Evolutionary conservation across 2,888 invertebrate genomes (phyloP), one percentile per base, ranked within the genome.

Genomic region (Scaptomyza parva): DNA sequence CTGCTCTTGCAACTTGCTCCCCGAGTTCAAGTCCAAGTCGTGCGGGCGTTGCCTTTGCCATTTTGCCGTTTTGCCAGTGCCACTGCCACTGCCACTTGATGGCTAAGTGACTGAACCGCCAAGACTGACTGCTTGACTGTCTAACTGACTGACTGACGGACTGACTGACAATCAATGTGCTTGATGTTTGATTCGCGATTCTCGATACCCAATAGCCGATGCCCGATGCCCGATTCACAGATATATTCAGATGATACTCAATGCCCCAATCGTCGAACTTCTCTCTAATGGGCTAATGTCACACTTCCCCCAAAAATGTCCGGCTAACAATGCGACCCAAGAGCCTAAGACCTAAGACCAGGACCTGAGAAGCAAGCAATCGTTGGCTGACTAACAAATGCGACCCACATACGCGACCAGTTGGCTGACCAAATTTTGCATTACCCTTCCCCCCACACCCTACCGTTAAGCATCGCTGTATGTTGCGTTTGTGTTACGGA

Each of bases 321-420:
- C 55, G 70, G 68, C 79, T 71, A 69, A 78, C 85, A 62, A 81
- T 62, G 62, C 64, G 70, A 17, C 17, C 17, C 43, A 55, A 28
- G 60, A 24, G n/a, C 45, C 59, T 50, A 50, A 35, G 14, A 35
- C 35, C 35, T 14, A 6, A 33, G n/a, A 35, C 33, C 30, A 30
- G 12, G 30, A 30, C 30, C 33, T 4, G 6, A n/a, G n/a, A 5
- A 14, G 35, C 2, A 41, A 33, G 71, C 62, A 73, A 47, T 58
- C 35, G 47, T 41, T 71, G 73, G 55, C 64, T 60, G 68, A 63
- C 78, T 80, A 81, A 86, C 86, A 70, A 82, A 76, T 70, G 86
- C 82, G 82, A 82, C 82, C 82, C 88, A 82, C 81, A 88, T 82
- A 82, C 69, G 86, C 86, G 80, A 76, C 76, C 80, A 81, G 86